Evolutionary conservation across 1,140 invertebrate genomes (phyloP), one percentile per base, ranked within the genome.

Genomic region (Drosophila elegans): DNA sequence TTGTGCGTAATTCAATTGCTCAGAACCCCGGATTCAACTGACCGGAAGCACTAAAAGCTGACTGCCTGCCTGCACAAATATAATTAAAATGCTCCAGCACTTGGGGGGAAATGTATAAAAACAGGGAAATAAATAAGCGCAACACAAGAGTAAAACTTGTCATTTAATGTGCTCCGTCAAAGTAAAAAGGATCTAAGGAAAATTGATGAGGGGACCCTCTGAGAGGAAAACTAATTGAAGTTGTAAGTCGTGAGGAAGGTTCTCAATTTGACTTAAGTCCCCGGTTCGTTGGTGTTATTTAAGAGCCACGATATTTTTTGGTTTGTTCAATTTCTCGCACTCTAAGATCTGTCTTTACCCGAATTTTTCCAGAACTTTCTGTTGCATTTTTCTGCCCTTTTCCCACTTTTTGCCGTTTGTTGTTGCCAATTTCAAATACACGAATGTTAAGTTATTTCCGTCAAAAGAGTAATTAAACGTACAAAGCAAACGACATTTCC

Each of bases 401-500:
- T 11, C 3, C 10, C n/a, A 1, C 4, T 10, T 34, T 42, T 13
- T 68, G 57, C 63, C 67, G 60, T 75, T 85, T 60, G 21, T 48
- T 57, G 36, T 57, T 72, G 44, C 69, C 62, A 75, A 59, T 79
- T 82, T 68, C 72, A 59, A 89, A 80, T 76, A 88, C 49, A 51
- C 54, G 84, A 88, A 89, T 78, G 76, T 80, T 88, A 80, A 89
- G 84, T 84, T 89, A 84, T 88, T 88, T 88, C 76, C 84, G 80
- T 89, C 84, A 88, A 89, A 88, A 84, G 84, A 88, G 84, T 89
- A 88, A 88, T 88, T 88, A 88, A 84, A 88, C 76, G 72, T 74
- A 89, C 84, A 88, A 88, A 89, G 84, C 73, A 78, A 79, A 74
- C 63, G 80, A 78, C 74, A 80, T 89, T 89, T 74, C 76, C 76